Percentiles rank a stretch among this genome's conserved stretches.
Conservation (phyloP, 1,140 invertebrate genomes). For the Apis laboriosa region DNA sequence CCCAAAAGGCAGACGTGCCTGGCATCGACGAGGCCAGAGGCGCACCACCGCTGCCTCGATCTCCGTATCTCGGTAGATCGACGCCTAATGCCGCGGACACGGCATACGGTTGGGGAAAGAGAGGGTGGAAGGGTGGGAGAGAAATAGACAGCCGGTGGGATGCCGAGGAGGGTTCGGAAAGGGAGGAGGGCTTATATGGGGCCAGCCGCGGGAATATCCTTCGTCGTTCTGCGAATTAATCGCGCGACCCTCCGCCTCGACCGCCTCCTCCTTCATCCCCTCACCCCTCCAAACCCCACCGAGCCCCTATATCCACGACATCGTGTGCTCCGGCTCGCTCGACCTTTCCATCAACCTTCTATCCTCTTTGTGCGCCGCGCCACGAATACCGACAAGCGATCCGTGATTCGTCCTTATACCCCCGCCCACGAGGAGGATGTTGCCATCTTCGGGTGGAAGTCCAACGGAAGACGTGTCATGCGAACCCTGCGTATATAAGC, state of each 20-base stretch:
- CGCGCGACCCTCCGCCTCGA: slow-evolving; percentile 66
- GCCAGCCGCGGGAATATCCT: slow-evolving; percentile 68
- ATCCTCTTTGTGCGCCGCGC: slow-evolving; percentile 52
- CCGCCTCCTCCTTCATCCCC: slow-evolving; percentile 26
- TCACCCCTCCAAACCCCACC: slow-evolving; percentile 10
- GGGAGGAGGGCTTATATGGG: slow-evolving; percentile 59
- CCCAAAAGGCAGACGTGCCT: slow-evolving; percentile 79
- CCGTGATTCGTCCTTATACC: slow-evolving; percentile 57
- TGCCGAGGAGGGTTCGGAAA: slow-evolving; percentile 37
- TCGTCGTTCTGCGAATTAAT: slow-evolving; percentile 69
- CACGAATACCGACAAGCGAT: slow-evolving; percentile 61
- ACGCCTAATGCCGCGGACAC: slow-evolving; percentile 71
- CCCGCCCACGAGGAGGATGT: slow-evolving; percentile 40
- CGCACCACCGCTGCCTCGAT: slow-evolving; percentile 64
- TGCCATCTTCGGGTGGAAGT: slow-evolving; percentile 14
- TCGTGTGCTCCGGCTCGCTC: slow-evolving; percentile 20
- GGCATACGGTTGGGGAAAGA: slow-evolving; percentile 44
- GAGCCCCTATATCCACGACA: slow-evolving; percentile 15
- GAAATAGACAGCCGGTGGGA: slow-evolving; percentile 9
- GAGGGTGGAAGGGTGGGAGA: slow-evolving; percentile 25
- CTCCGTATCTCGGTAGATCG: slow-evolving; percentile 69
- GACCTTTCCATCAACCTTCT: slow-evolving; percentile 54
- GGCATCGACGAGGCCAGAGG: slow-evolving; percentile 76
- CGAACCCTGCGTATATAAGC: neutral
- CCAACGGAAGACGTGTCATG: neutral